Evolutionary conservation across 2,888 invertebrate genomes (phyloP), one percentile per base, ranked within the genome.

Genomic region (Limnephilus auricula): DNA sequence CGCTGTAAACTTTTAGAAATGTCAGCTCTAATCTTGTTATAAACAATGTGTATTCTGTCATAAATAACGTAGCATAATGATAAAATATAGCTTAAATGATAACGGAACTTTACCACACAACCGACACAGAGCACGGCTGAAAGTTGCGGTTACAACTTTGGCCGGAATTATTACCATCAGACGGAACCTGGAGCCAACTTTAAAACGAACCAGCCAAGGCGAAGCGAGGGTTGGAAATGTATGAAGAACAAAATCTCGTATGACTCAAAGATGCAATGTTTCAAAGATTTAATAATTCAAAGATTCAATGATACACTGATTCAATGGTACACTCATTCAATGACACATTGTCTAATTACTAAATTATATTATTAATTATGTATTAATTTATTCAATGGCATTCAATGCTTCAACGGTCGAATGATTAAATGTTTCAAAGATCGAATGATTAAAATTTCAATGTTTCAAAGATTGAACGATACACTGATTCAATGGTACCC

Each of bases 41-140:
- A 87, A 65, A 65, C 87, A 32, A 32, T 78, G 65, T 87, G 65
- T 87, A 50, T 32, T 18, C 9, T 50, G 87, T 87, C 50, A 87
- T 87, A 87, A 87, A 87, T 87, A 32, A 87, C 65, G 31, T 34
- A 30, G 87, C 25, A 25, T 87, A 87, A 87, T 87, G 87, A 87
- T 65, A 87, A 87, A 65, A 65, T 87, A 87, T 87, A 65, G 87
- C 65, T 25, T 65, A 65, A 87, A 31, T 87, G 87, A 87, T 87
- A 87, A 65, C 87, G 78, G 50, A 30, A 50, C 50, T 45, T 87
- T 87, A 65, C 34, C 32, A 34, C 87, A 87, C 15, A 31, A n/a
- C 87, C 50, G 32, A 31, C 87, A 18, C 31, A 87, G 78, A 65
- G 34, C 87, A 65, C 85, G 85, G 40, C 13, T 37, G 40, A 30